Conservation (phyloP, 2,113 vertebrate species). For the Lichenostomus cassidix region DNA sequence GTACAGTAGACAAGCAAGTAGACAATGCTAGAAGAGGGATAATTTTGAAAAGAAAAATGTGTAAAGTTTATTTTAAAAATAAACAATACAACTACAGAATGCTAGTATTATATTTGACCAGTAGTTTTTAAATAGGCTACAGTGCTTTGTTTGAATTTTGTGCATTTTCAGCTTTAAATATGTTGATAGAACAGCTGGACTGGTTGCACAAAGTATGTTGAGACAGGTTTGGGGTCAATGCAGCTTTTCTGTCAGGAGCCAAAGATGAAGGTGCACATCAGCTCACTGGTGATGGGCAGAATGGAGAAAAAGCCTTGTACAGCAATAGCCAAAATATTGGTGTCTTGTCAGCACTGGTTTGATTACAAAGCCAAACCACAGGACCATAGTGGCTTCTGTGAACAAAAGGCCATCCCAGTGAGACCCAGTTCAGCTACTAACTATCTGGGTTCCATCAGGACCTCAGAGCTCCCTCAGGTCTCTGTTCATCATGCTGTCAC, state of each 20-base stretch:
- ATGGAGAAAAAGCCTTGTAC: background rate
- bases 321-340: background rate
- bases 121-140: background rate
- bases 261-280: background rate
- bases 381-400: background rate
- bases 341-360: background rate
- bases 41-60: background rate
- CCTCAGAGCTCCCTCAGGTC: background rate
- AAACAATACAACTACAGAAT: background rate
- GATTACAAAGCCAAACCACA: background rate
- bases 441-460: background rate
- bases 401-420: background rate
- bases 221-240: background rate
- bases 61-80: background rate
- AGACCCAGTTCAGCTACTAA: background rate
- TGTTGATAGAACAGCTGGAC: background rate
- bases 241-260: background rate
- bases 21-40: background rate
- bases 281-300: background rate
- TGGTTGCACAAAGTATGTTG: background rate
- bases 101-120: background rate
- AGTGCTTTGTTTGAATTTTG: background rate
- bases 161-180: background rate
- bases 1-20: background rate
- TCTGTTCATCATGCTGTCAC: accelerated